A percentile compares a stretch with the other conserved stretches of the same genome.
These are phyloP conservation scores for Himalopsyche phryganea DNA, from an alignment of 1,140 invertebrate genomes.

Conservation along the genomic window DNA sequence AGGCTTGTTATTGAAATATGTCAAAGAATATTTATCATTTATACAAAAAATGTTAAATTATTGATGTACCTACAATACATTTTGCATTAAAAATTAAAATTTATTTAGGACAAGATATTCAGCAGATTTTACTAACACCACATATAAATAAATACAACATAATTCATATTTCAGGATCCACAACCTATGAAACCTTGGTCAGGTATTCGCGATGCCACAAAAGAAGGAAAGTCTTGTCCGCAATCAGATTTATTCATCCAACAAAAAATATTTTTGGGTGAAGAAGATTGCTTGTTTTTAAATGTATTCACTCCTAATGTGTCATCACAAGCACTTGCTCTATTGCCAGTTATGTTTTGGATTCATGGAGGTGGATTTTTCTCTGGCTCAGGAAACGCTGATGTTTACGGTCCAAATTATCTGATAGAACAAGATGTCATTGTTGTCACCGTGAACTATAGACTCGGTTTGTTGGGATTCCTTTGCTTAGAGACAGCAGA, in stretches of 20 bases:
- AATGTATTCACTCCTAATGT: slow-evolving; percentile 63
- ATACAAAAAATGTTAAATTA: too few species aligned
- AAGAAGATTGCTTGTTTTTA: slow-evolving; percentile 72
- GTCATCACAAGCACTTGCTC: slow-evolving; percentile 38
- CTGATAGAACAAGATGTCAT: slow-evolving; percentile 62
- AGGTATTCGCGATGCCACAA: slow-evolving; percentile 49
- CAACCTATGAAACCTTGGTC: slow-evolving; percentile 52
- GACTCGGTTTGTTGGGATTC: slow-evolving; percentile 62
- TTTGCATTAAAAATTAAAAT: too few species aligned
- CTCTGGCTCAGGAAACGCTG: slow-evolving; percentile 51
- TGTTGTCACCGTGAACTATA: slow-evolving; percentile 67
- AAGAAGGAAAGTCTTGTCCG: slow-evolving; percentile 49
- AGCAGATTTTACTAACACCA: too few species aligned
- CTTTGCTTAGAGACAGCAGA: slow-evolving; percentile 52
- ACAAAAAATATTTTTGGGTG: slow-evolving; percentile 41
- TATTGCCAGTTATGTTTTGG: slow-evolving; percentile 63
- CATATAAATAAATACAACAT: too few species aligned
- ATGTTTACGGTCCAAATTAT: slow-evolving; percentile 54
- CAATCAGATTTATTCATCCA: slow-evolving; percentile 40
- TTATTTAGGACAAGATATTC: too few species aligned
- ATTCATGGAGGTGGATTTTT: slow-evolving; percentile 69
- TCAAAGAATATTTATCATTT: too few species aligned
- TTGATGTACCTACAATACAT: too few species aligned
- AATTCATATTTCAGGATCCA: slow-evolving; percentile 57
- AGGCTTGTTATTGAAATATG: too few species aligned